Base-by-base conservation (phyloP, 2,888 invertebrate species). In the Tinea semifulvella region DNA sequence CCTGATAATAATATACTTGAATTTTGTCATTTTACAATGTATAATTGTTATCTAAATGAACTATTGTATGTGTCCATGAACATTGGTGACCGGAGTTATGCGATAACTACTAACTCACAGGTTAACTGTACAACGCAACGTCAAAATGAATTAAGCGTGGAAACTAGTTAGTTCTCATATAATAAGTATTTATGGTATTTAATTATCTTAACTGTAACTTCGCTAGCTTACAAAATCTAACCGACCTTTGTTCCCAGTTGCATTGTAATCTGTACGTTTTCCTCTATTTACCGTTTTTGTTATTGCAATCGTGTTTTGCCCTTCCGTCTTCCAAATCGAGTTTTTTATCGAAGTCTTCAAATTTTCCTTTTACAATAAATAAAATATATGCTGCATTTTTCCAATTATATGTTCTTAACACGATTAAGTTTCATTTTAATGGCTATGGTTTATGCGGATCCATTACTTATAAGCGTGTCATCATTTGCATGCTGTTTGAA, bases 121-220 rank as follows among this genome's bases (percentile, higher is more conserved):
- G 18, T 36, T 36, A 36, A 36, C 31, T 11, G 31, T 13, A 36
- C 18, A 36, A 36, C 18, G 36, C 36, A 36, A 36, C 16, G 36
- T 18, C 3, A 14, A 16, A 18, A 36, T 18, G 16, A 16, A 18
- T 18, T 4, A 7, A 36, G 8, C 36, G 36, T 36, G 36, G 36
- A 18, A 36, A 36, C 36, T 36, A 36, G 36, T 36, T 36, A 7
- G 17, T 36, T 36, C 36, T n/a, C 36, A 36, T 36, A 36, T 36
- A n/a, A 31, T 36, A 10, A 18, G 2, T 36, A 18, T 36, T 36
- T 36, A 14, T 36, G 10, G 36, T 18, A 36, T 36, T 18, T n/a
- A 36, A 16, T 18, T 18, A 36, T 31, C 14, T 31, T 31, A 31
- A 31, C 31, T 18, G 18, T 36, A 7, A 22, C 28, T 8, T n/a